phyloP scores from a whole-genome alignment of 2,797 vertebrate species.

The Coregonus ussuriensis region DNA sequence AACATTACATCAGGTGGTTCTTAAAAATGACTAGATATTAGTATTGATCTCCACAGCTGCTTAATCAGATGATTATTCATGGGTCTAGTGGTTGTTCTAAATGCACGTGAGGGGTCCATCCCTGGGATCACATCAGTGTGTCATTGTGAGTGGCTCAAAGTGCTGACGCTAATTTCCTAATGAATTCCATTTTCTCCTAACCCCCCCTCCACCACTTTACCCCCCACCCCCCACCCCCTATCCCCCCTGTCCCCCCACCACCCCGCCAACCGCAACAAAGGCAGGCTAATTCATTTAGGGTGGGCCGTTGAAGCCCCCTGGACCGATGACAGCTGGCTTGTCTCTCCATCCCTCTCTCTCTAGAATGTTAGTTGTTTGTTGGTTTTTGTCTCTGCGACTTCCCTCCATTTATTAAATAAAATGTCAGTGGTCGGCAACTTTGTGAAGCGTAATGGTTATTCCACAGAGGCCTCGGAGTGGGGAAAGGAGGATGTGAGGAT shows the following conservation, averaged over 20 bases:
- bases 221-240: constrained; percentile 46
- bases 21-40: neutral
- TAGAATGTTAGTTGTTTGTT: constrained; percentile 76
- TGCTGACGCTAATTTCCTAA: constrained; percentile 88
- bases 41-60: neutral
- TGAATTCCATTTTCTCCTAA: constrained; percentile 84
- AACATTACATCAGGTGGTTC: too few species aligned
- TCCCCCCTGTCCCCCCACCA: constrained; percentile 59
- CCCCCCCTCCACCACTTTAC: constrained; percentile 65
- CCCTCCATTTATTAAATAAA: constrained; percentile 83
- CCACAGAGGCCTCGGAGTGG: constrained; percentile 66
- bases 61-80: neutral
- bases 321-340: constrained; percentile 80
- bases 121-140: constrained; percentile 37
- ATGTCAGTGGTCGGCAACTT: constrained; percentile 77
- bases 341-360: constrained; percentile 64
- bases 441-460: constrained; percentile 81
- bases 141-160: constrained; percentile 77
- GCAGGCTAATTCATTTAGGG: constrained; percentile 84
- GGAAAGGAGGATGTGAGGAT: constrained; percentile 62
- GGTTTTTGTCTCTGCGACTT: constrained; percentile 67
- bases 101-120: neutral
- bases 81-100: neutral
- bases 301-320: constrained; percentile 69
- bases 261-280: constrained; percentile 76